These are phyloP conservation scores for Apis florea DNA, from an alignment of 1,140 invertebrate genomes.

Conservation along the genomic window DNA sequence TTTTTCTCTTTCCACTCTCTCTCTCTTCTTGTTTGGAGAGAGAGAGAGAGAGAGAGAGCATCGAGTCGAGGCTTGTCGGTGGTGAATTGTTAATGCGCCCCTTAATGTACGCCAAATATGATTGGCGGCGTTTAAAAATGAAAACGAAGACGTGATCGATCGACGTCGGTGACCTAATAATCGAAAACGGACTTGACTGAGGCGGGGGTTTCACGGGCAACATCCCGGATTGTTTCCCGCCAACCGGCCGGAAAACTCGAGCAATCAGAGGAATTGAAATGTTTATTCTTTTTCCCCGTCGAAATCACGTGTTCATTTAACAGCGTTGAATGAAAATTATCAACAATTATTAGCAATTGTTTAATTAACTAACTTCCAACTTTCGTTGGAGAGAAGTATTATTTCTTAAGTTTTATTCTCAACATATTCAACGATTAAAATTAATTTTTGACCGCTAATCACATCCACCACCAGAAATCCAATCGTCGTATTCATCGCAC, in stretches of 20 bases:
- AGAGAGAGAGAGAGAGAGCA: neutral
- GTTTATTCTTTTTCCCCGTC: too few relatives aligned
- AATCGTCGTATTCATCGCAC: too few relatives aligned
- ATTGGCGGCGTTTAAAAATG: slow-evolving; percentile 6
- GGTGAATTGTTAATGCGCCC: slow-evolving; percentile 18
- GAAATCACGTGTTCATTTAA: too few relatives aligned
- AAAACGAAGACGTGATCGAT: slow-evolving; percentile 12
- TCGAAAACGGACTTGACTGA: neutral
- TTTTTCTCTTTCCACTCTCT: neutral
- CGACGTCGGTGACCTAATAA: slow-evolving; percentile 1
- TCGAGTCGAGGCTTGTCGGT: slow-evolving; percentile 6
- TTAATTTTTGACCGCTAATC: too few relatives aligned
- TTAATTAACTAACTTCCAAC: too few relatives aligned
- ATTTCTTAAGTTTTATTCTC: too few relatives aligned
- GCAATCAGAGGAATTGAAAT: neutral
- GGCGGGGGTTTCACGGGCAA: neutral
- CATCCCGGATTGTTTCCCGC: neutral
- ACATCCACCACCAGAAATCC: too few relatives aligned
- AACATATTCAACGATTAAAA: too few relatives aligned
- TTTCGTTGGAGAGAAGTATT: too few relatives aligned
- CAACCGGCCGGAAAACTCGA: neutral
- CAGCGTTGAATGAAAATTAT: too few relatives aligned
- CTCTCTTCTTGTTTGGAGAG: neutral
- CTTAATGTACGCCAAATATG: neutral
- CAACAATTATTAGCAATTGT: too few relatives aligned